Percentiles rank a stretch among this genome's conserved stretches.
These are phyloP conservation scores for Drosophila austrosaltans DNA, from an alignment of 2,888 invertebrate species.

Conservation along the genomic window DNA sequence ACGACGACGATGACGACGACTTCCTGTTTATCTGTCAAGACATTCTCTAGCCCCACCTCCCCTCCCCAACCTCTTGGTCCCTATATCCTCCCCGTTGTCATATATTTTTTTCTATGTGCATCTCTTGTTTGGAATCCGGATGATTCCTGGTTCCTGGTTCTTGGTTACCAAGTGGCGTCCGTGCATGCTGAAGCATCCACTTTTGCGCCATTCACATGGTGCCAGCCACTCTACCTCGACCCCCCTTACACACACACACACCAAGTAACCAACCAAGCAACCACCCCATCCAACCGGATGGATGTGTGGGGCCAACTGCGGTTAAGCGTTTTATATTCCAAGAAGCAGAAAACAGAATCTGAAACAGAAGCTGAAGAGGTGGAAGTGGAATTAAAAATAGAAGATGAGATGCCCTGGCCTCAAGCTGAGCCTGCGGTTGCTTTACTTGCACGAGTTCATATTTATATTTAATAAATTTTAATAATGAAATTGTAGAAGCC, in stretches of 20 bases:
- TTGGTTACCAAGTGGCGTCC: slow-evolving; percentile 67
- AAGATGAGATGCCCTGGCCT: slow-evolving; percentile 26
- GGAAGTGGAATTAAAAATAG: slow-evolving; percentile 26
- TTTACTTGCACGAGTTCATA: slow-evolving; percentile 55
- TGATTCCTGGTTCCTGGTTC: slow-evolving; percentile 37
- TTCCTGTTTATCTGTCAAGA: slow-evolving; percentile 72
- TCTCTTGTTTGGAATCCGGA: slow-evolving; percentile 24
- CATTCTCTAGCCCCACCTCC: slow-evolving; percentile 43
- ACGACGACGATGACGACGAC: slow-evolving; percentile 57
- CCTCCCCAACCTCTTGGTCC: neutral
- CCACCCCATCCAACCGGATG: slow-evolving; percentile 4
- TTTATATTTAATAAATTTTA: slow-evolving; percentile 72
- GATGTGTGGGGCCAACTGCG: slow-evolving; percentile 45
- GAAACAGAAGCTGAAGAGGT: slow-evolving; percentile 28
- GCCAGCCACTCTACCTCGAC: slow-evolving; percentile 26
- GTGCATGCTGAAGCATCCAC: slow-evolving; percentile 79
- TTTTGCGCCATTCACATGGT: slow-evolving; percentile 74
- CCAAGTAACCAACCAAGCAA: neutral
- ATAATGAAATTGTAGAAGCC: slow-evolving; percentile 71
- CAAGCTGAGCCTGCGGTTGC: slow-evolving; percentile 49
- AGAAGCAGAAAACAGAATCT: slow-evolving; percentile 37
- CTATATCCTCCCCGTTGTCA: neutral
- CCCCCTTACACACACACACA: neutral
- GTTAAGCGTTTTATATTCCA: slow-evolving; percentile 62
- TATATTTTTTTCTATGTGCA: slow-evolving; percentile 8